These are phyloP conservation scores for Philereme vetulata DNA, from an alignment of 2,888 invertebrate genomes.

Conservation along the genomic window DNA sequence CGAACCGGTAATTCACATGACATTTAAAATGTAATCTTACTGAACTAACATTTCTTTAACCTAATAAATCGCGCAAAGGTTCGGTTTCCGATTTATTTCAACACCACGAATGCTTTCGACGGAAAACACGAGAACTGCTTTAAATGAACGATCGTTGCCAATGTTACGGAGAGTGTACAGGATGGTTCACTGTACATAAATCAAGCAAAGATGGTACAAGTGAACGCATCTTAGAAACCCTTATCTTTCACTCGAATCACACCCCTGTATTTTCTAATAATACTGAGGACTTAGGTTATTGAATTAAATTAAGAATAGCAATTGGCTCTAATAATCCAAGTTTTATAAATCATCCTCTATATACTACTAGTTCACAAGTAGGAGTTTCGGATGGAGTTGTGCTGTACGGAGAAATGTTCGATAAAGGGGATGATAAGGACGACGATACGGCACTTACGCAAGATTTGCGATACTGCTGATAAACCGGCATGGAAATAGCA, in stretches of 20 bases:
- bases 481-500: conserved; percentile 27
- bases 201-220: not conserved
- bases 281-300: too few species aligned
- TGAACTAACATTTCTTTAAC: conserved; percentile 29
- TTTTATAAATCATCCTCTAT: conserved; percentile 8
- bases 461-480: conserved; percentile 35
- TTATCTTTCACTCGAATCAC: not conserved
- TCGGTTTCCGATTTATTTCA: conserved; percentile 63
- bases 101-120: conserved; percentile 68
- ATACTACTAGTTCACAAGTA: conserved; percentile 21
- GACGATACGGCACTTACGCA: conserved; percentile 34
- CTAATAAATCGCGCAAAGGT: conserved; percentile 37
- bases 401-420: conserved; percentile 38
- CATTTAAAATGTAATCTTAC: conserved; percentile 28
- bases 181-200: conserved; percentile 2
- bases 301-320: too few species aligned
- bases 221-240: not conserved
- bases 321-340: not conserved
- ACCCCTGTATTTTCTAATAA: not conserved
- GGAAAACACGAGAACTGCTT: conserved; percentile 76
- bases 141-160: conserved; percentile 55
- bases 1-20: conserved; percentile 21
- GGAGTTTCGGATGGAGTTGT: conserved; percentile 35
- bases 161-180: conserved; percentile 25
- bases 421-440: conserved; percentile 43